Evolutionary conservation across 2,797 vertebrate species (phyloP), one percentile per base, ranked within the genome.

Genomic region (Siniperca undulata): DNA sequence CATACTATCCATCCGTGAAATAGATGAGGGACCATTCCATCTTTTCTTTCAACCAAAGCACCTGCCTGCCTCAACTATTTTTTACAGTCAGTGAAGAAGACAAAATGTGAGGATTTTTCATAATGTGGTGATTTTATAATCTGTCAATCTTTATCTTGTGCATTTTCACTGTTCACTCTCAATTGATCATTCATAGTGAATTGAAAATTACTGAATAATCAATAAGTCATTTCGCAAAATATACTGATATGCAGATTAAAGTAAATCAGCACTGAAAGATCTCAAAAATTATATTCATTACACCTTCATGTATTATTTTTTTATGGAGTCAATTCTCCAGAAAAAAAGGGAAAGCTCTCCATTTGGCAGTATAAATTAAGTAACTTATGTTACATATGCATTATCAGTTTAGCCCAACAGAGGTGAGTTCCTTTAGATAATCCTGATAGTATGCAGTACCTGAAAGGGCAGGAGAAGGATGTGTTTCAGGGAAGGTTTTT

Each of bases 1-100:
- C 93, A 95, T 60, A 81, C 86, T 89, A 90, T 84, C 87, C 88
- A 95, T 86, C 90, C 89, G 67, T 94, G 93, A 94, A 95, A 95
- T 92, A 81, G 91, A 91, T 82, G 75, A 91, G 84, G 87, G 90
- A 94, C 78, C 50, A 44, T 89, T 89, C 86, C 83, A 89, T 88
- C 73, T 92, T 89, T 85, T 88, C 84, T 82, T 81, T 84, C 85
- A 84, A 58, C 53, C 69, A 64, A 82, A 85, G 74, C 80, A 80
- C 55, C 80, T 86, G 42, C 42, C 40, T 50, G 65, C 80, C 67
- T 81, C 52, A 72, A 61, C 40, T 48, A 78, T 76, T 89, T 89
- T 88, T 86, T 68, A 78, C 77, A 92, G 76, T 88, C 87, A 78
- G 70, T 70, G 66, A 84, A 88, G 80, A 89, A 50, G 67, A 80